Evolutionary conservation across 1,140 invertebrate species (phyloP), one percentile per base, ranked within the genome.

Genomic region (Asbolus verrucosus): DNA sequence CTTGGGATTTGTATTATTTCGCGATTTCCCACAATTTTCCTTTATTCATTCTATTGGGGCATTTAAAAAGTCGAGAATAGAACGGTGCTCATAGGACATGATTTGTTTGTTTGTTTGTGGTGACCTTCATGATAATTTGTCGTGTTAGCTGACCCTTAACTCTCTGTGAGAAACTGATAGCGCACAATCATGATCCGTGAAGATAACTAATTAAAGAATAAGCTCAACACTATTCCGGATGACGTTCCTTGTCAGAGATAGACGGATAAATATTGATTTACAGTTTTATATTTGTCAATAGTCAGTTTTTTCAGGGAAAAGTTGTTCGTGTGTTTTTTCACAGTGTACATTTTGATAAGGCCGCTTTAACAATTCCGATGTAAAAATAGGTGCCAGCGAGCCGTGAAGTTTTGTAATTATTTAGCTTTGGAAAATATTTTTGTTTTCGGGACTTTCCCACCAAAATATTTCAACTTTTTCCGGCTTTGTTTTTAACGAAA

Each of bases 291-390:
- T 38, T 46, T 19, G 41, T 54, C 46, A 54, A 54, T 54, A 54
- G 19, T 54, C 19, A 27, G 2, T 14, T 54, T 54, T 54, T 16
- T 30, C 4, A 30, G n/a, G 21, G n/a, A 54, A 54, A 54, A 27
- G n/a, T 27, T 50, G 15, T 41, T 41, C 39, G 39, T 41, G 39
- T 41, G 39, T 50, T 50, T 54, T 54, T 54, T 27, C 21, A 14
- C 18, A 27, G 21, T 54, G 46, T 54, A 54, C 46, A 54, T 27
- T 54, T n/a, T 54, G 46, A 54, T 54, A 54, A 54, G 19, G 46
- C n/a, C 2, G 3, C 24, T 19, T 46, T n/a, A n/a, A n/a, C n/a
- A 46, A 46, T 46, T 18, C 13, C 46, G 21, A 27, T 1, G 9
- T 11, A 36, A 36, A 36, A 36, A 36, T 11, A 36, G 33, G 5